Percentiles rank a stretch among this genome's conserved stretches.
Conservation (phyloP, 1,140 invertebrate genomes). For the Bradysia coprophila region DNA sequence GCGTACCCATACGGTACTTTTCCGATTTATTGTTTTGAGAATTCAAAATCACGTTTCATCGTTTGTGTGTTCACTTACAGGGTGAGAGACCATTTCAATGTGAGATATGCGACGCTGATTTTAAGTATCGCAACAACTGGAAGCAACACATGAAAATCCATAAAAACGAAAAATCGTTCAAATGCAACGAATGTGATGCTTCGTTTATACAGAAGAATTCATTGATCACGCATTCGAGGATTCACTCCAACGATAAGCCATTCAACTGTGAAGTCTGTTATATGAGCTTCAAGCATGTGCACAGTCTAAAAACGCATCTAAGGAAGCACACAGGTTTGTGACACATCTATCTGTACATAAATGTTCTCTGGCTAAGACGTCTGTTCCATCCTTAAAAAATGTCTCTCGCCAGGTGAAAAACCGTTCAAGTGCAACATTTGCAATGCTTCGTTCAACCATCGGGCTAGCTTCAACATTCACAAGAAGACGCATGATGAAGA, state of each 20-base stretch:
- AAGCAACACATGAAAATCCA: no score
- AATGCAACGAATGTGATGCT: no score
- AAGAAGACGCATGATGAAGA: neutral
- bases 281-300: neutral
- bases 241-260: no score
- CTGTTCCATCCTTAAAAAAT: no score
- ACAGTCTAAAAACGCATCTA: neutral
- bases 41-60: neutral
- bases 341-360: no score
- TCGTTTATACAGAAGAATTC: no score
- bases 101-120: neutral
- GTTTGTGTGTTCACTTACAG: neutral
- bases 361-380: no score
- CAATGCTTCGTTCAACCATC: neutral
- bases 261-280: neutral
- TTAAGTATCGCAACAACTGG: no score
- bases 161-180: no score
- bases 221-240: no score
- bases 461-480: neutral
- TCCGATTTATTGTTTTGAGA: neutral
- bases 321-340: neutral
- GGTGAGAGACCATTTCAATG: neutral
- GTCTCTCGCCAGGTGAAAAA: no score
- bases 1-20: neutral
- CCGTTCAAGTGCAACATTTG: neutral